Conservation (phyloP, 2,888 invertebrate genomes). For the Criorhina ranunculi region DNA sequence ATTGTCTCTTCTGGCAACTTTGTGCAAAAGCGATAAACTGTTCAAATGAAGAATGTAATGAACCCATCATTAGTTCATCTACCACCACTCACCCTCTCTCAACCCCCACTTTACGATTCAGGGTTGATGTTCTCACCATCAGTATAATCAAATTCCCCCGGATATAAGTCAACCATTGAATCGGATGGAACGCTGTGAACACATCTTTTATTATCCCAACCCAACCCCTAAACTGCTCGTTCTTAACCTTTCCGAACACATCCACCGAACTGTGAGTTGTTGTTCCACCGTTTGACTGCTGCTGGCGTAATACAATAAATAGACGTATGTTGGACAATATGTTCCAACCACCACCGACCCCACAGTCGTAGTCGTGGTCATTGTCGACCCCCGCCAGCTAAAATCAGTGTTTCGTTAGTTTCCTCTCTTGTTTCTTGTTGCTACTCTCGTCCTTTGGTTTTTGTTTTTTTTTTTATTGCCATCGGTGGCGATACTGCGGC, state of each 20-base stretch:
- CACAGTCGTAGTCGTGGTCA: not conserved
- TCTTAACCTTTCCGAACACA: conserved; percentile 49
- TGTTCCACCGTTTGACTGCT: conserved; percentile 54
- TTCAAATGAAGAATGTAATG: not conserved
- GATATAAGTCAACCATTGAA: conserved; percentile 43
- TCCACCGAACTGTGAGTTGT: conserved; percentile 25
- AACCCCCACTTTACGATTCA: not conserved
- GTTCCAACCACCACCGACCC: conserved; percentile 32
- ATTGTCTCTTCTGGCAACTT: not conserved
- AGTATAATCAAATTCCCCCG: conserved; percentile 22
- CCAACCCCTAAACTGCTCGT: conserved; percentile 47
- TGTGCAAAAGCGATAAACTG: not conserved
- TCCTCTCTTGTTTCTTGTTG: conserved; percentile 33
- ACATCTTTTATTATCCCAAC: conserved; percentile 52
- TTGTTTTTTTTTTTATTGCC: conserved; percentile 73
- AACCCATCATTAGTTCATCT: conserved; percentile 26
- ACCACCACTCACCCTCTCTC: not conserved
- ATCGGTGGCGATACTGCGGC: conserved; percentile 70
- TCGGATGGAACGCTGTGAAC: conserved; percentile 39
- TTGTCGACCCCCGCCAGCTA: conserved; percentile 45
- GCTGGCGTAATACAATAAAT: conserved; percentile 66
- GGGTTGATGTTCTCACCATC: conserved; percentile 31
- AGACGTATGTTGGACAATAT: conserved; percentile 68
- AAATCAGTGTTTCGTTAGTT: conserved; percentile 62
- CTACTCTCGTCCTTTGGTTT: conserved; percentile 18